Base-by-base conservation (phyloP, 2,888 invertebrate species). In the Rotaria macrura region DNA sequence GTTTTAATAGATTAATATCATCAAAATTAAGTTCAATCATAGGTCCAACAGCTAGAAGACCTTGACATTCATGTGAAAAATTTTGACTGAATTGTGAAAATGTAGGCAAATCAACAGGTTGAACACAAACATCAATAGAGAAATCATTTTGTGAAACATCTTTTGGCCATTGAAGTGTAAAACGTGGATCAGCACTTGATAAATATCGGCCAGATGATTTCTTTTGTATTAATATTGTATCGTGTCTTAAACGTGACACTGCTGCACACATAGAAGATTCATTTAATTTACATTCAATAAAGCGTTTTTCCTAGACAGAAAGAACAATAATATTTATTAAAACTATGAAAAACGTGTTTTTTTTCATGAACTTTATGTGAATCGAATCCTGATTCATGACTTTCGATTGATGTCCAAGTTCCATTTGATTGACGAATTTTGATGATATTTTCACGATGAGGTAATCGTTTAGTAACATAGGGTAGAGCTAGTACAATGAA, bases 21-120 rank as follows among this genome's bases (percentile, higher is more conserved):
- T 43, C 79, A 43, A n/a, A 79, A 3, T 25, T 79, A 43, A 79
- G 43, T 43, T 79, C 79, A n/a, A 79, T n/a, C 0, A 79, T 79
- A 3, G 79, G 79, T 43, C 79, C 79, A 40, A 79, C 79, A 40
- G 79, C 79, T 43, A 79, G n/a, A n/a, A 79, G n/a, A 79, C 79
- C 79, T 43, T 12, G 23, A 79, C 79, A 79, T n/a, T 79, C 79
- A 79, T 79, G 43, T 79, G 25, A 25, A 43, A 25, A 43, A 43
- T n/a, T 25, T 43, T 79, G 25, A 43, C n/a, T n/a, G n/a, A 79
- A 79, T 25, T 79, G 43, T 43, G 43, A 5, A 43, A 79, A 79
- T 79, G 43, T 43, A 20, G 79, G 79, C 10, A 79, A 14, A n/a
- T 79, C 79, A 79, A 79, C 79, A 25, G 79, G 79, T 79, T 79